phyloP scores from a whole-genome alignment of 2,113 vertebrate genomes.

The Aptenodytes patagonicus region DNA sequence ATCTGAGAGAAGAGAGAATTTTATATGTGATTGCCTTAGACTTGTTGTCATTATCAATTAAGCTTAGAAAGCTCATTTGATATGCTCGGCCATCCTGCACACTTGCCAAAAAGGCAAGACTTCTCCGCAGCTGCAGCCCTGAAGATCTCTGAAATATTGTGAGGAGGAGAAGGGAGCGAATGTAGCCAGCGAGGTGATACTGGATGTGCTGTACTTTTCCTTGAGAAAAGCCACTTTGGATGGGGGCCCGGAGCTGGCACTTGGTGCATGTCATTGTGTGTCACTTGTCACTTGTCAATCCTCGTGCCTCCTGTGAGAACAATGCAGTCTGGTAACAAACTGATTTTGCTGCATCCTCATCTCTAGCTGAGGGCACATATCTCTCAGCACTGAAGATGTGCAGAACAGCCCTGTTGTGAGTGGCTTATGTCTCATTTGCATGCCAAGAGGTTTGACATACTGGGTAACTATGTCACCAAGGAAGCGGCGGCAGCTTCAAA shows the following conservation, averaged over 20 bases:
- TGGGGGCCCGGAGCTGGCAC: background rate
- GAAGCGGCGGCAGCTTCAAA: background rate
- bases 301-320: background rate
- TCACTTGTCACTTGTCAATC: constrained; percentile 6
- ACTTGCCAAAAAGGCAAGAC: constrained; percentile 55
- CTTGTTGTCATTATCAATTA: constrained; percentile 74
- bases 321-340: background rate
- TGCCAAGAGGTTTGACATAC: background rate
- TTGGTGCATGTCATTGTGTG: background rate
- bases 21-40: constrained; percentile 67
- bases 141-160: background rate
- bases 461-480: background rate
- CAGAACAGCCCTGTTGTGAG: background rate
- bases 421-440: background rate
- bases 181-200: background rate
- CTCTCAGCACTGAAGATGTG: background rate
- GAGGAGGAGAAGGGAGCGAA: background rate
- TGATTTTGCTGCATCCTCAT: background rate
- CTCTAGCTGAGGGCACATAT: background rate
- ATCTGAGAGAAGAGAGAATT: constrained; percentile 63
- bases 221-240: constrained; percentile 17
- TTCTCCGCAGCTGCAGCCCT: background rate
- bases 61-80: constrained; percentile 57
- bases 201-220: constrained; percentile 1
- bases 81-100: constrained; percentile 1